Evolutionary conservation across 2,797 vertebrate genomes (phyloP).

Genomic region (Naso thynnoides): DNA sequence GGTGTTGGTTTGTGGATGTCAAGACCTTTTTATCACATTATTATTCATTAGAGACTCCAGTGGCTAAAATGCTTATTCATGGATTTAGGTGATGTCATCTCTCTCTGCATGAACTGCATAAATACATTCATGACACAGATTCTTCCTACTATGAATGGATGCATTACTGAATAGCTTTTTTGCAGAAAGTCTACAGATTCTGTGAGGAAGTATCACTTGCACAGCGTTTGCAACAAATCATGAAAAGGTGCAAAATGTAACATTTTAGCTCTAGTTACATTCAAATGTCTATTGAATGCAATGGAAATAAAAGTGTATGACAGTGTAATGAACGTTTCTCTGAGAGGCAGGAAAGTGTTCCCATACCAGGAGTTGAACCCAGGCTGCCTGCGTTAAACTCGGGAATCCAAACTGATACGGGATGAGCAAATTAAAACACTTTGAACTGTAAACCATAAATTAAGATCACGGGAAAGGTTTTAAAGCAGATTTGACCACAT

Average conservation of each 20-base stretch:
- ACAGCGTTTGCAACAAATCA: background rate
- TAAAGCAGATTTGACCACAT: too few relatives aligned
- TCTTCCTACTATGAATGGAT: conserved; percentile 8
- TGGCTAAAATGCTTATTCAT: background rate
- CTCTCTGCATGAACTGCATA: background rate
- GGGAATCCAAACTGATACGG: too few relatives aligned
- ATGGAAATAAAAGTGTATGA: too few relatives aligned
- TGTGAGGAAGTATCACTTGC: background rate
- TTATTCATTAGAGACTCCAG: conserved; percentile 15
- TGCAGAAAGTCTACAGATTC: conserved; percentile 9
- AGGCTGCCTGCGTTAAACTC: too few relatives aligned
- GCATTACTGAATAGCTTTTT: background rate
- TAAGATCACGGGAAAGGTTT: too few relatives aligned
- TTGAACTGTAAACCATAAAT: too few relatives aligned
- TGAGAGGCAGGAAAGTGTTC: too few relatives aligned
- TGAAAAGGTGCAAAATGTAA: background rate
- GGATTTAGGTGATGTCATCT: conserved; percentile 8
- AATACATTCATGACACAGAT: background rate
- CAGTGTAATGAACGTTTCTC: too few relatives aligned
- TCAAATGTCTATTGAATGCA: too few relatives aligned
- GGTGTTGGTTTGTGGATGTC: conserved; percentile 21
- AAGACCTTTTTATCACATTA: conserved; percentile 23
- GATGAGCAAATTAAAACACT: too few relatives aligned
- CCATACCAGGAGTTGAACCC: too few relatives aligned
- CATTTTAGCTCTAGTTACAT: too few relatives aligned